Evolutionary conservation across 2,113 vertebrate genomes (phyloP).

Genomic region (Cairina moschata): DNA sequence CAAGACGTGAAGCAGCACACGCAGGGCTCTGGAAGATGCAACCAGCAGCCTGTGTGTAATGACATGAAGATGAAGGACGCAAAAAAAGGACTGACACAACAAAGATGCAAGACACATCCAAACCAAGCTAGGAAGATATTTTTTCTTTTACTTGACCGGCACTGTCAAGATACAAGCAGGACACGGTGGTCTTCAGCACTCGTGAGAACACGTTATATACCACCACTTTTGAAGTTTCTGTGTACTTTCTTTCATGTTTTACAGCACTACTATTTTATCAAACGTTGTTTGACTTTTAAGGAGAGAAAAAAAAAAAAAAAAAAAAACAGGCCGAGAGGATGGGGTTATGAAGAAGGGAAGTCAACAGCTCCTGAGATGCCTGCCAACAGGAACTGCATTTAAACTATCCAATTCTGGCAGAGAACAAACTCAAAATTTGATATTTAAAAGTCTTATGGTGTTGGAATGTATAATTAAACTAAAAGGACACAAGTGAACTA

Average conservation of each 20-base stretch:
- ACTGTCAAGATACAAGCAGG: not conserved
- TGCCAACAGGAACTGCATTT: slow-evolving; percentile 44
- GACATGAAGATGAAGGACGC: not conserved
- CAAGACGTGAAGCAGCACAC: not conserved
- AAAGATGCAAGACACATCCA: not conserved
- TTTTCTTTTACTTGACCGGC: not conserved
- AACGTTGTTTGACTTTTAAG: not conserved
- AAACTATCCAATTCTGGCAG: slow-evolving; percentile 35
- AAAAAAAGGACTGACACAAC: not conserved
- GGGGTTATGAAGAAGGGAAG: not conserved
- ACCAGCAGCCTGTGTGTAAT: not conserved
- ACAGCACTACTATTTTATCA: not conserved
- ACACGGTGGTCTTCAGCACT: not conserved
- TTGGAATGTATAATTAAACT: not conserved
- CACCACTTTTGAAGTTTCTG: not conserved
- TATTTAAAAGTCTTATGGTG: slow-evolving; percentile 33
- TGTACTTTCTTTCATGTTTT: not conserved
- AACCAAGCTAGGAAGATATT: not conserved
- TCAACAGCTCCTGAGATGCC: slow-evolving; percentile 5
- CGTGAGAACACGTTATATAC: not conserved
- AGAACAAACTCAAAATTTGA: slow-evolving; percentile 19
- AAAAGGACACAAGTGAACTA: slow-evolving; percentile 23
- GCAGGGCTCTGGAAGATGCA: not conserved
- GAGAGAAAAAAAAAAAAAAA: not conserved
- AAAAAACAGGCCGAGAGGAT: not conserved